Evolutionary conservation across 2,113 vertebrate species (phyloP), one percentile per base, ranked within the genome.

Genomic region (Loxodonta africana): DNA sequence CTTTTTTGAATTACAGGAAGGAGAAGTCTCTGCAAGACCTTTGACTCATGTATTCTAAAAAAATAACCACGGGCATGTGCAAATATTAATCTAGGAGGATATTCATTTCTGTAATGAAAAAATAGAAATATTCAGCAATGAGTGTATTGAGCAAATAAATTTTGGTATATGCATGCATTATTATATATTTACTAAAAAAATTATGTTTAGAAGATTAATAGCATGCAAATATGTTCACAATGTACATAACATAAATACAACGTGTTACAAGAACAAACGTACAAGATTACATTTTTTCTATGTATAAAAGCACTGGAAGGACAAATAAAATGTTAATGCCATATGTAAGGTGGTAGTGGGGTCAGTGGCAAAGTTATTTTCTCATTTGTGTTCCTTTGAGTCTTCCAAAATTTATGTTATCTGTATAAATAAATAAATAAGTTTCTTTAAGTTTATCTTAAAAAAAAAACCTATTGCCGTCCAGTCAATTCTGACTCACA

Each of bases 81-180:
- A 95, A 91, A 88, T 88, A 90, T 90, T 74, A 77, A 71, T 62
- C 89, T 60, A 20, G 28, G 67, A 81, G 44, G 48, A n/a, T 81
- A 25, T 14, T 80, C 71, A 37, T 37, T 37, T 37, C 37, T 37
- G 37, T 37, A 37, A 37, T 37, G 37, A 37, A 37, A 37, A 37
- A 37, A 37, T 37, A 37, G 37, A 37, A 37, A 37, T 37, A 37
- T 37, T 37, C 37, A 37, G 37, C 37, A 53, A 63, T 7, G 8
- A 90, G 12, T 9, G 8, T 37, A 37, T 0, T 81, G 86, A 82
- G 77, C 48, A 82, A 65, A 46, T 86, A 91, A 71, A 80, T 92
- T 18, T 92, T 76, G 53, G n/a, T 26, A 10, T 87, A n/a, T n/a
- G 60, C 10, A 3, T 30, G 7, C 46, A 88, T 81, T 87, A 80